Conservation (phyloP, 2,888 invertebrate species). For the Euplagia quadripunctaria region DNA sequence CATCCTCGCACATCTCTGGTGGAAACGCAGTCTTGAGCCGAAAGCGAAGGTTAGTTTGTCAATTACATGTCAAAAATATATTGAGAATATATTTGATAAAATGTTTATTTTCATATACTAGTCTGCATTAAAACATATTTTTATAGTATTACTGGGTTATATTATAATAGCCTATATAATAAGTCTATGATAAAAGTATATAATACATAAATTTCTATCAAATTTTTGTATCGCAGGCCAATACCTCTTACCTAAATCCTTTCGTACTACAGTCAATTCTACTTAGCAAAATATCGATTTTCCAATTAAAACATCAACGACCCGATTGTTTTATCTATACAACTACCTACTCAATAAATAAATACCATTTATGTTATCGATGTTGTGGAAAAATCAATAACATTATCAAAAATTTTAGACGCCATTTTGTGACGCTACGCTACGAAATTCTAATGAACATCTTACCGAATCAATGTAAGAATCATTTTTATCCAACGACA, state of each 20-base stretch:
- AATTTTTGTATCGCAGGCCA: too few relatives aligned
- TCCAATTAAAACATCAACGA: conserved; percentile 6
- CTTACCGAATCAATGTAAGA: conserved; percentile 73
- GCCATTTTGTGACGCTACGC: conserved; percentile 44
- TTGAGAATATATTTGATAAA: neutral
- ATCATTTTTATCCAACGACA: conserved; percentile 55
- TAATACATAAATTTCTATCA: neutral
- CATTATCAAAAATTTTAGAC: conserved; percentile 17
- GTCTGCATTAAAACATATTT: neutral
- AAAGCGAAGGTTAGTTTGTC: too few relatives aligned
- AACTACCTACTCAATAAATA: neutral
- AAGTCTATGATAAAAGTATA: too few relatives aligned
- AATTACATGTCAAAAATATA: too few relatives aligned
- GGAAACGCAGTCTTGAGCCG: too few relatives aligned
- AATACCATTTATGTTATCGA: conserved; percentile 31
- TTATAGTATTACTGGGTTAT: neutral
- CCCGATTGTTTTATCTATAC: conserved; percentile 4
- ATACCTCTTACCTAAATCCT: neutral
- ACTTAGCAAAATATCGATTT: conserved; percentile 5
- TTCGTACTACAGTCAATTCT: neutral
- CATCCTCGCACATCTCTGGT: too few relatives aligned
- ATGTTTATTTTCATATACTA: neutral
- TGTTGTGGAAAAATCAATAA: conserved; percentile 46
- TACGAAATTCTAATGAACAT: conserved; percentile 48
- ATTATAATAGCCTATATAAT: too few relatives aligned